Percentiles rank a stretch among this genome's conserved stretches.
These are phyloP conservation scores for Proctacanthus coquilletti DNA, from an alignment of 1,140 invertebrate species.

Conservation along the genomic window DNA sequence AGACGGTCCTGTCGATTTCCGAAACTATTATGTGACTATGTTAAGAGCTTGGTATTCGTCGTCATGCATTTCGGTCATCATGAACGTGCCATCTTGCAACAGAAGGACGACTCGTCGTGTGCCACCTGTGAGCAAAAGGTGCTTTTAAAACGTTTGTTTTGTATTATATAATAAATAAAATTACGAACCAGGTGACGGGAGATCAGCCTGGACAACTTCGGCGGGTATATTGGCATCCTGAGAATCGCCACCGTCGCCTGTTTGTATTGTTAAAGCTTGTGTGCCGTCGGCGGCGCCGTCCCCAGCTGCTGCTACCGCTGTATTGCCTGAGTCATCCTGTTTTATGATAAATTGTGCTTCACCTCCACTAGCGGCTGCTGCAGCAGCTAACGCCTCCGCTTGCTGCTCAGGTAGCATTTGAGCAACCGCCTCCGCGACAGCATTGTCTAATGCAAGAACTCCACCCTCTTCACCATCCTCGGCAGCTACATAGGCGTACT, in stretches of 20 bases:
- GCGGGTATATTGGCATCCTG: constrained; percentile 56
- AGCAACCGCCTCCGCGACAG: constrained; percentile 39
- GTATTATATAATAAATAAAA: constrained; percentile 1
- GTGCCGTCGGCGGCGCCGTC: constrained; percentile 7
- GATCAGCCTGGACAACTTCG: constrained; percentile 63
- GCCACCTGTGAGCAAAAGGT: constrained; percentile 38
- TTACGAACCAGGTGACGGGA: constrained; percentile 54
- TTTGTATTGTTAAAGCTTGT: constrained; percentile 28
- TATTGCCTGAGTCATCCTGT: constrained; percentile 32
- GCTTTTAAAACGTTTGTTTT: not conserved
- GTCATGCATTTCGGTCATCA: constrained; percentile 70
- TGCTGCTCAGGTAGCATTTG: constrained; percentile 12
- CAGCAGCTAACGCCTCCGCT: constrained; percentile 29
- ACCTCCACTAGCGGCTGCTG: constrained; percentile 34
- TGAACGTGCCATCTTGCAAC: constrained; percentile 63
- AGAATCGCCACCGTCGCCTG: constrained; percentile 35
- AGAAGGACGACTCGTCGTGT: constrained; percentile 62
- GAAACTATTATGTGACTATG: constrained; percentile 25
- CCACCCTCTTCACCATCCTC: constrained; percentile 42
- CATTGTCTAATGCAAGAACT: constrained; percentile 42
- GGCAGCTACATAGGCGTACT: constrained; percentile 53
- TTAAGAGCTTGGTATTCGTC: constrained; percentile 63
- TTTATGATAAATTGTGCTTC: constrained; percentile 39
- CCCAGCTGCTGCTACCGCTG: constrained; percentile 7
- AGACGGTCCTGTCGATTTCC: no score